These are phyloP conservation scores for Clarias magur DNA, from an alignment of 2,113 vertebrate genomes.

Conservation along the genomic window DNA sequence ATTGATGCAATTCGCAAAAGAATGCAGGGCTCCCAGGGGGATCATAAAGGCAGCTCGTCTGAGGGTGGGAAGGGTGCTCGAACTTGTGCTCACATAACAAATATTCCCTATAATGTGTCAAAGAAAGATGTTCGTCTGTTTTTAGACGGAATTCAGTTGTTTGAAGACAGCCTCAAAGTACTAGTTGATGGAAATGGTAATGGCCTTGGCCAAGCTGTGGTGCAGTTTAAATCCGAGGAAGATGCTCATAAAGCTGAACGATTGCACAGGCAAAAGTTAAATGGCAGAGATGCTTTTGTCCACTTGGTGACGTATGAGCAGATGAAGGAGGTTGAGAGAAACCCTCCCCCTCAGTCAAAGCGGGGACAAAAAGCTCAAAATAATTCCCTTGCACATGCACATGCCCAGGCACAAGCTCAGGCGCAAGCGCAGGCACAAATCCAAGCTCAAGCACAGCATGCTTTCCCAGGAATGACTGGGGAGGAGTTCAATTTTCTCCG, in stretches of 20 bases:
- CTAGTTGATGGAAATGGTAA: constrained; percentile 90
- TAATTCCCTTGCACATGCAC: constrained; percentile 62
- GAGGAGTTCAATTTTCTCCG: constrained; percentile 89
- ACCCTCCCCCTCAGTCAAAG: constrained; percentile 89
- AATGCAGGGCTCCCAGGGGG: constrained; percentile 79
- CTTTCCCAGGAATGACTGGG: constrained; percentile 71
- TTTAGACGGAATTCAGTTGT: constrained; percentile 88
- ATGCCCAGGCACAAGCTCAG: constrained; percentile 58
- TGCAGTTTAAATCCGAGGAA: constrained; percentile 92
- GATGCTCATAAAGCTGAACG: constrained; percentile 93
- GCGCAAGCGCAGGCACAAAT: constrained; percentile 56
- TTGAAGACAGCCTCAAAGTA: constrained; percentile 90
- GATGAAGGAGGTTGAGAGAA: constrained; percentile 94
- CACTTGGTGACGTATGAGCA: constrained; percentile 90
- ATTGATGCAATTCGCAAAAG: constrained; percentile 92
- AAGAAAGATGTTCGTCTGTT: constrained; percentile 94
- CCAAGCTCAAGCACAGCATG: constrained; percentile 67
- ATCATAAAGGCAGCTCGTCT: constrained; percentile 81
- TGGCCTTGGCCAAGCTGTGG: constrained; percentile 92
- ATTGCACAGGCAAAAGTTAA: constrained; percentile 94
- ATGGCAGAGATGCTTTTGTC: constrained; percentile 93
- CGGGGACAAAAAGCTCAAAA: constrained; percentile 83
- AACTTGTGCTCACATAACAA: constrained; percentile 90
- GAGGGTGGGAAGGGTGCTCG: constrained; percentile 79
- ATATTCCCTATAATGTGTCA: constrained; percentile 94